Conservation (phyloP, 1,140 invertebrate genomes). For the Bombus superbus region DNA sequence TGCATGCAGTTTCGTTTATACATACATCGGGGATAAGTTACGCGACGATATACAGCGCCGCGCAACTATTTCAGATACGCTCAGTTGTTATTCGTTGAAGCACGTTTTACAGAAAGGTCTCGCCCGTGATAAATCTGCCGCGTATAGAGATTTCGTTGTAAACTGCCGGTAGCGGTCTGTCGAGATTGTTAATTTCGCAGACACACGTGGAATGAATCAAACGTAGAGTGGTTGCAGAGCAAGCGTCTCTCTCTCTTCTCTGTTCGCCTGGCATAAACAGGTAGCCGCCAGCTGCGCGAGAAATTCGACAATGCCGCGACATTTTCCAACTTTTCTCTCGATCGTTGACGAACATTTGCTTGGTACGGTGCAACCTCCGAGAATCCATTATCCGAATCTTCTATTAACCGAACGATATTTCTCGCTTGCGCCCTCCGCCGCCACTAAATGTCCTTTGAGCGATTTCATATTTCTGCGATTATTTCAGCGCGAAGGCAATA, state of each 20-base stretch:
- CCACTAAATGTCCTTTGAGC: no score
- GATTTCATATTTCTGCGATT: no score
- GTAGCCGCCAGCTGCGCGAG: neutral
- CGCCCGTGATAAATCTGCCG: constrained; percentile 16
- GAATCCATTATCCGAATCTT: no score
- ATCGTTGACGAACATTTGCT: neutral
- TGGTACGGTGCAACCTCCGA: no score
- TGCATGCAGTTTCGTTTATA: neutral
- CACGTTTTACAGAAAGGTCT: constrained; percentile 27
- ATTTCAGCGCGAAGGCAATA: no score
- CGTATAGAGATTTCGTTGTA: constrained; percentile 28
- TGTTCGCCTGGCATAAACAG: neutral
- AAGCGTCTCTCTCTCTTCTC: neutral
- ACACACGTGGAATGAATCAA: constrained; percentile 33
- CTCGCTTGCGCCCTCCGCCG: no score
- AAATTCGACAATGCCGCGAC: neutral
- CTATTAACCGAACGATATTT: no score
- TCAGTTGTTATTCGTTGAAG: constrained; percentile 7
- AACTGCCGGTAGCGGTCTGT: constrained; percentile 27
- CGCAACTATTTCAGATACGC: neutral
- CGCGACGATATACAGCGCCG: neutral
- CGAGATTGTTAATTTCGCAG: constrained; percentile 42
- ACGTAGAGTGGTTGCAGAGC: constrained; percentile 5
- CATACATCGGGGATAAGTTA: neutral
- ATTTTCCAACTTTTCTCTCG: neutral